Evolutionary conservation across 1,140 invertebrate species (phyloP).

Genomic region (Heliconius hermathena): DNA sequence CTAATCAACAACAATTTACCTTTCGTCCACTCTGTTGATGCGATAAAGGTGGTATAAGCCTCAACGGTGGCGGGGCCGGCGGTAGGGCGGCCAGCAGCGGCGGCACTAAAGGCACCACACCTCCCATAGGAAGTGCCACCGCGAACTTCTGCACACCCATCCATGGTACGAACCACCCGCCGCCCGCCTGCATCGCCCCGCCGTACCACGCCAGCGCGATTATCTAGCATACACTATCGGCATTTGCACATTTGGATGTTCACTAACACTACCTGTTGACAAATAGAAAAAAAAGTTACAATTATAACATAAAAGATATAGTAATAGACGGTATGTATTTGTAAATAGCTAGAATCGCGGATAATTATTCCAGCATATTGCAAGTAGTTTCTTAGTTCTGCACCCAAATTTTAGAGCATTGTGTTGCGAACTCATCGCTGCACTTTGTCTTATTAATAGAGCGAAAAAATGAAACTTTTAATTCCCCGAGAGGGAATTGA

Average conservation of each 20-base stretch:
- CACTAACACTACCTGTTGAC: constrained; percentile 69
- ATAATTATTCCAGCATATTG: too few relatives aligned
- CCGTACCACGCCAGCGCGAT: constrained; percentile 79
- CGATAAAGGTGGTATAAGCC: constrained; percentile 63
- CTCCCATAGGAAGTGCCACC: constrained; percentile 73
- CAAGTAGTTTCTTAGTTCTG: too few relatives aligned
- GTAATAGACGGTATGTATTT: too few relatives aligned
- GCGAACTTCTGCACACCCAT: constrained; percentile 75
- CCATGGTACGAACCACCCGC: constrained; percentile 73
- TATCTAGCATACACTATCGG: constrained; percentile 53
- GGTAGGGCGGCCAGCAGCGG: constrained; percentile 69
- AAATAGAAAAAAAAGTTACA: constrained; percentile 21
- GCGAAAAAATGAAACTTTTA: too few relatives aligned
- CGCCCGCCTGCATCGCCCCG: constrained; percentile 73
- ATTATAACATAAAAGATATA: too few relatives aligned
- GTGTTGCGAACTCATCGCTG: too few relatives aligned
- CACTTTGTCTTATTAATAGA: too few relatives aligned
- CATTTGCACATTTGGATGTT: constrained; percentile 40
- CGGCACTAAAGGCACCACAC: constrained; percentile 69
- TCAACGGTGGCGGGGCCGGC: constrained; percentile 61
- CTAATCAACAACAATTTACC: constrained; percentile 46
- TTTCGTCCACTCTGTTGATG: constrained; percentile 63
- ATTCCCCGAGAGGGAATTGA: too few relatives aligned
- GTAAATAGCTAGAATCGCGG: too few relatives aligned
- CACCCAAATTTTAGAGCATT: too few relatives aligned